Percentiles rank a stretch among this genome's conserved stretches.
Evolutionary conservation across 2,888 invertebrate species (phyloP).

Genomic region (Heliconius ethilla): DNA sequence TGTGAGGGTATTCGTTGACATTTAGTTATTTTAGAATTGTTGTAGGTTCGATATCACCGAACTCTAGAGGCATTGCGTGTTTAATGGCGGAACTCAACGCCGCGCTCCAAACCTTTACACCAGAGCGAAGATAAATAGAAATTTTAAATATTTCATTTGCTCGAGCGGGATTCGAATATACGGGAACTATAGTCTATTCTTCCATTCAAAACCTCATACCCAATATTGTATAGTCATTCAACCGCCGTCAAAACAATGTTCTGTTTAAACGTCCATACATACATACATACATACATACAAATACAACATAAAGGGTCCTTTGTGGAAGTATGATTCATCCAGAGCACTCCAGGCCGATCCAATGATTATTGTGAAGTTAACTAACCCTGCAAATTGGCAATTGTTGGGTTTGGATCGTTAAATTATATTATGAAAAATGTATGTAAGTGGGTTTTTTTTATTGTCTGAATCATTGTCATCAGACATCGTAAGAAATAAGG

Average conservation of each 20-base stretch:
- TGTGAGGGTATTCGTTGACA: not conserved
- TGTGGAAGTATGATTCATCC: constrained; percentile 7
- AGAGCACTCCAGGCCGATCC: constrained; percentile 19
- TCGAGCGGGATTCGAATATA: no score
- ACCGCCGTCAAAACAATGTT: constrained; percentile 9
- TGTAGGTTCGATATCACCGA: no score
- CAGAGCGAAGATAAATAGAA: no score
- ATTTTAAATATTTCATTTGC: no score
- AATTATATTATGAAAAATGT: constrained; percentile 8
- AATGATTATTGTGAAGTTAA: constrained; percentile 5
- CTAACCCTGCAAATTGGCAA: constrained; percentile 16
- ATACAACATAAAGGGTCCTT: not conserved
- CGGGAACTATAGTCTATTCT: not conserved
- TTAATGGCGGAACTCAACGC: no score
- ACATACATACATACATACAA: not conserved
- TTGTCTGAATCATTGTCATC: not conserved
- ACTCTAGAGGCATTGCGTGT: no score
- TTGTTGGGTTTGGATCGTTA: constrained; percentile 5
- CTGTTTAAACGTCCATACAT: not conserved
- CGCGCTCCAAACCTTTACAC: no score
- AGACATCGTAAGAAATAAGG: not conserved
- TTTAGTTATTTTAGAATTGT: no score
- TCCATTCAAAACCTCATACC: not conserved
- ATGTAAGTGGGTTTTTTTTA: not conserved
- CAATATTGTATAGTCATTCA: not conserved